Evolutionary conservation across 1,140 invertebrate genomes (phyloP), one percentile per base, ranked within the genome.

Genomic region (Vanessa tameamea): DNA sequence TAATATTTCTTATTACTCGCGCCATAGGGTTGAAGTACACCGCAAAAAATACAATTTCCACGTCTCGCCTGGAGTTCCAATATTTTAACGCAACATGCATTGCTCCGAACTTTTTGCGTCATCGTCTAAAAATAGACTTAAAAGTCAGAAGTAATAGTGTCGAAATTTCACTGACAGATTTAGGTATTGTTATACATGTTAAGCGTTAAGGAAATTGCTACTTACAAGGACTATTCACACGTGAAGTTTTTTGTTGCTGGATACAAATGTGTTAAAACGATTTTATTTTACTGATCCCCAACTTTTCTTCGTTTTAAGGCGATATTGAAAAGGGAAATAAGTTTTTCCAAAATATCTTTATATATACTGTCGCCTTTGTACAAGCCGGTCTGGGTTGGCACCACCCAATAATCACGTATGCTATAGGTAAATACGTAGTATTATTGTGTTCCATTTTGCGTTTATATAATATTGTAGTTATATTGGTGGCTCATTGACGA

Each of bases 51-150:
- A 64, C 59, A 69, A 72, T 72, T 69, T 65, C 47, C 75, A 72
- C 70, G 67, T 61, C 70, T 55, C 43, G 70, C 43, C 63, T 65
- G 70, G 69, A 69, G 69, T 76, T 76, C 70, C 66, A 76, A 76
- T 76, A 76, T 72, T 72, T 76, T 70, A 72, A 72, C 64, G 72
- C 55, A 51, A 73, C 65, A 76, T 76, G 69, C 59, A 72, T 55
- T 68, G 74, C 69, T 23, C 14, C 48, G 53, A 59, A 72, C 59
- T 68, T 37, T 50, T 53, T 71, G 7, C n/a, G 15, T 43, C 23
- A 59, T 43, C 26, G 1, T 13, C 12, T 4, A 7, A 59, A 37
- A 64, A 72, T 55, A 20, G 5, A 76, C 65, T 63, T 47, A 64
- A 37, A 13, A 2, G 2, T 3, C 2, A 31, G 14, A n/a, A 37